Evolutionary conservation across 2,888 invertebrate genomes (phyloP).

Genomic region (Sericinus montela): DNA sequence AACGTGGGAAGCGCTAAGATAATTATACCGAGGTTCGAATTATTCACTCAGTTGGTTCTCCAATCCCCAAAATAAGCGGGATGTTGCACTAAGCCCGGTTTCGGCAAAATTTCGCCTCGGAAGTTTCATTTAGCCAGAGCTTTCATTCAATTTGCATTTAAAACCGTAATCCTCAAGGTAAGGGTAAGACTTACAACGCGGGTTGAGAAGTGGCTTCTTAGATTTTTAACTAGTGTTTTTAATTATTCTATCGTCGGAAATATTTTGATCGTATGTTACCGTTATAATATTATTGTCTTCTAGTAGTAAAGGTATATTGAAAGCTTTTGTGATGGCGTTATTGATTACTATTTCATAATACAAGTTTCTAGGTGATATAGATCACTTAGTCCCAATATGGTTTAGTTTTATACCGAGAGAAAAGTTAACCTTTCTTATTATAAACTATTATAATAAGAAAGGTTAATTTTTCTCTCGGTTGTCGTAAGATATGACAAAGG

Average conservation of each 20-base stretch:
- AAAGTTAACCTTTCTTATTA: too few species aligned
- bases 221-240: conserved; percentile 22
- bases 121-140: conserved; percentile 49
- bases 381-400: too few species aligned
- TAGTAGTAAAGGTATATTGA: too few species aligned
- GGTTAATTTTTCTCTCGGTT: too few species aligned
- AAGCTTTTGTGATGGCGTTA: too few species aligned
- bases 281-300: too few species aligned
- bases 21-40: conserved; percentile 51
- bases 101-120: conserved; percentile 33
- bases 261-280: not conserved
- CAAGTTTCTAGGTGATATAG: too few species aligned
- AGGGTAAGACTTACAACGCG: conserved; percentile 29
- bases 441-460: too few species aligned
- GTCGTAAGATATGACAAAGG: too few species aligned
- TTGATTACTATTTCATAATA: too few species aligned
- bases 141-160: conserved; percentile 63
- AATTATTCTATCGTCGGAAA: not conserved
- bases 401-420: too few species aligned
- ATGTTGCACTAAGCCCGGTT: conserved; percentile 36
- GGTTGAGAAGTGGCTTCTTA: conserved; percentile 17
- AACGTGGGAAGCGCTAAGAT: conserved; percentile 35
- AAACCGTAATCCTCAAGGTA: conserved; percentile 47
- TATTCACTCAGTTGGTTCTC: conserved; percentile 42
- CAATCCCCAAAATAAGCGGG: conserved; percentile 34